Conservation (phyloP, 2,113 vertebrate genomes). For the Chamaea fasciata region DNA sequence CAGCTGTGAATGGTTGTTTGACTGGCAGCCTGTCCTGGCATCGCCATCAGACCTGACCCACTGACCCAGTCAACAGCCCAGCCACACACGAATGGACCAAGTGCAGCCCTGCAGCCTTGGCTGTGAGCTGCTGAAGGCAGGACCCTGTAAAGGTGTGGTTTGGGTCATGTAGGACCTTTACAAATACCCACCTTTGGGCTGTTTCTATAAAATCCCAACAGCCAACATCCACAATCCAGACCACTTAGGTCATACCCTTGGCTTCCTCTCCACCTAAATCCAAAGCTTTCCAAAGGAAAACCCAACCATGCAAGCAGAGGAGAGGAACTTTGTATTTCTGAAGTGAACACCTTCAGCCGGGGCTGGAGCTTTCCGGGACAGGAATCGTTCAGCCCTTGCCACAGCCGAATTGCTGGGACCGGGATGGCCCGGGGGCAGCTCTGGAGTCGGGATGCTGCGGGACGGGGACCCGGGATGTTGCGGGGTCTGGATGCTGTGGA, state of each 20-base stretch:
- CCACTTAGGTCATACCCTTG: not conserved
- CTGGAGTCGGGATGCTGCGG: no score
- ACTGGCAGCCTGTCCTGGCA: not conserved
- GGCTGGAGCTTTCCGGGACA: not conserved
- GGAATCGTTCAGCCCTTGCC: accelerated
- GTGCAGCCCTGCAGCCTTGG: not conserved
- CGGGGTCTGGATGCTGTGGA: accelerated
- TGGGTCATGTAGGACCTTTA: not conserved
- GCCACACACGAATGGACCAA: accelerated
- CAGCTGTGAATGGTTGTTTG: not conserved
- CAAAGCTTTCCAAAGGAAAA: not conserved
- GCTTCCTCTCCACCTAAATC: not conserved
- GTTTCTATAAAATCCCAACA: not conserved
- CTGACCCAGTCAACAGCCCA: not conserved
- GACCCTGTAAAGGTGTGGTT: not conserved
- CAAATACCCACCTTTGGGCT: not conserved
- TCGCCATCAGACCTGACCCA: not conserved
- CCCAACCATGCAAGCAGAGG: not conserved
- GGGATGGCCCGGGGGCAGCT: not conserved
- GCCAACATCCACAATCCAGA: not conserved
- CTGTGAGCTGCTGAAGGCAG: not conserved
- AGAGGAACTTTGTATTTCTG: not conserved
- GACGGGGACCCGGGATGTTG: accelerated
- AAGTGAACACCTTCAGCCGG: not conserved
- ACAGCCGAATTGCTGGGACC: not conserved